Percentiles rank a stretch among this genome's conserved stretches.
phyloP scores from a whole-genome alignment of 2,113 vertebrate genomes.

The Perccottus glenii region DNA sequence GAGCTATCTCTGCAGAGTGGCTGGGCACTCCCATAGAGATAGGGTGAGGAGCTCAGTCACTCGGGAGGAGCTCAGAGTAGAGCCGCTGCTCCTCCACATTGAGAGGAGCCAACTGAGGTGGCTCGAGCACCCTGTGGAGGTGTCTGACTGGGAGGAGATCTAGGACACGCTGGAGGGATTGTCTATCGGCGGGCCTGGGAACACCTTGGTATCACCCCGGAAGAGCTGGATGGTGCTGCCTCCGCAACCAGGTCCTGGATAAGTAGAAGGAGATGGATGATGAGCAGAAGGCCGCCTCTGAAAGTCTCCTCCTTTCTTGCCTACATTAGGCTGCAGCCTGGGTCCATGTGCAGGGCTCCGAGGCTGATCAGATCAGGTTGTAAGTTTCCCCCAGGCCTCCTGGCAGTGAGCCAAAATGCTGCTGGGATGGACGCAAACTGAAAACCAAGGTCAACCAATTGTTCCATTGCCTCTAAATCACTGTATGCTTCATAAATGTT shows the following conservation, averaged over 20 bases:
- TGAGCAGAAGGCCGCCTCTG: constrained; percentile 27
- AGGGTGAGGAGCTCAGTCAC: too few relatives aligned
- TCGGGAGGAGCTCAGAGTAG: too few relatives aligned
- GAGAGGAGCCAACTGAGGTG: too few relatives aligned
- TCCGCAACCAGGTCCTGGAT: constrained; percentile 54
- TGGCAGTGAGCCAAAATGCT: constrained; percentile 69
- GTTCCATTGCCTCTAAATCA: not conserved
- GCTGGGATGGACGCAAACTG: constrained; percentile 1
- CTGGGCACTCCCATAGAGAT: too few relatives aligned
- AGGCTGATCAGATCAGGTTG: constrained; percentile 12
- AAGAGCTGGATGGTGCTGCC: constrained; percentile 23
- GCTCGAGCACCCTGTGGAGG: too few relatives aligned
- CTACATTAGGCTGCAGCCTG: constrained; percentile 17
- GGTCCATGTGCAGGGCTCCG: constrained; percentile 60
- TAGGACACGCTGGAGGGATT: too few relatives aligned
- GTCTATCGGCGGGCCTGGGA: too few relatives aligned
- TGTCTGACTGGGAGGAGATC: too few relatives aligned
- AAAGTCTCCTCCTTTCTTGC: constrained; percentile 8
- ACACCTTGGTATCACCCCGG: too few relatives aligned
- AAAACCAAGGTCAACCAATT: constrained; percentile 27
- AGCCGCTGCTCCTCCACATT: too few relatives aligned
- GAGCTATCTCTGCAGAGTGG: too few relatives aligned
- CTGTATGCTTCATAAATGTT: not conserved
- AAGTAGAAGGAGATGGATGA: constrained; percentile 23
- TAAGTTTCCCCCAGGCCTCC: constrained; percentile 23